These are phyloP conservation scores for Timema podura DNA, from an alignment of 2,888 invertebrate species.

Conservation along the genomic window DNA sequence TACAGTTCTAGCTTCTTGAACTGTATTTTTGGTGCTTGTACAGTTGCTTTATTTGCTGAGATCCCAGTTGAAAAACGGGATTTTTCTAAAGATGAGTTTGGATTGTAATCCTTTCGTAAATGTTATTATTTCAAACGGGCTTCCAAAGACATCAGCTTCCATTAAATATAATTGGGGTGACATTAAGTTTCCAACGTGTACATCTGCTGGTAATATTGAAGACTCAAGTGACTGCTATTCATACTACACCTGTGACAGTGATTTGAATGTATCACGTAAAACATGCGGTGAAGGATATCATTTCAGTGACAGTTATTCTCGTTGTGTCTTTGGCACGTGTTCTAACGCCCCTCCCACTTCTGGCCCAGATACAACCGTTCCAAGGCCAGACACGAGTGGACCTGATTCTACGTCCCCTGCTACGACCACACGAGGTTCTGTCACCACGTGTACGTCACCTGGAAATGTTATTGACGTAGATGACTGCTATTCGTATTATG, in stretches of 20 bases:
- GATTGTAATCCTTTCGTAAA: too few species aligned
- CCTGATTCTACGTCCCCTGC: too few species aligned
- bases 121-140: too few species aligned
- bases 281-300: neutral
- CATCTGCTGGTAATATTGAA: neutral
- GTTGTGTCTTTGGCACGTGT: slow-evolving; percentile 7
- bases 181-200: neutral
- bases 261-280: neutral
- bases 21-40: slow-evolving; percentile 5
- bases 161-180: too few species aligned
- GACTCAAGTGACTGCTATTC: slow-evolving; percentile 5
- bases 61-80: too few species aligned
- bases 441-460: neutral
- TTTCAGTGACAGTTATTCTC: neutral
- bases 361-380: too few species aligned
- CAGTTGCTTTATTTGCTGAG: neutral
- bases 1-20: neutral
- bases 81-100: too few species aligned
- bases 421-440: too few species aligned
- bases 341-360: neutral
- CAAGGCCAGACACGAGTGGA: too few species aligned
- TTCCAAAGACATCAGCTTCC: too few species aligned
- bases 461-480: neutral
- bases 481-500: slow-evolving; percentile 3
- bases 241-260: neutral